Base-by-base conservation (phyloP, 2,113 vertebrate species). In the Lucifuga dentata region DNA sequence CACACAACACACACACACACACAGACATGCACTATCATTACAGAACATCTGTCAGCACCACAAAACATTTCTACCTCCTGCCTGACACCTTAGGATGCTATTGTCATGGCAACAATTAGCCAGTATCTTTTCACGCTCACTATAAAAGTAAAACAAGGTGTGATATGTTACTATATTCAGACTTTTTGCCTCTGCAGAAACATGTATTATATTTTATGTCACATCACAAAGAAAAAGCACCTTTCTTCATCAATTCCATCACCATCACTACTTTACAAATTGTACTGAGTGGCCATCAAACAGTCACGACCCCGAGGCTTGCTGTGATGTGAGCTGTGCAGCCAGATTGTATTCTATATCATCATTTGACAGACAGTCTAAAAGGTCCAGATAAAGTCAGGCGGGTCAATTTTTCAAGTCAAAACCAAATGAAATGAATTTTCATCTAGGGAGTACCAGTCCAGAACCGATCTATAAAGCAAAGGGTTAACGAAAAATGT, bases 371-470 rank as follows among this genome's bases (percentile, higher is more conserved):
- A 75, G 43, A 53, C 55, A 52, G 33, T 60, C 48, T 49, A 24
- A 57, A 50, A 51, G 17, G 24, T 11, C 52, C 16, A 21, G 53
- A 75, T 46, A 45, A 57, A 36, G 41, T 78, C 19, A 58, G 19
- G 38, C 11, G 12, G 46, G 17, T 86, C 59, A 55, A 52, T 76
- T 62, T 20, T 36, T 45, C 12, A 46, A 36, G 48, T 44, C 11
- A 70, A 67, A 63, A 53, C 32, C 46, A 52, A n/a, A 58, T 50
- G 38, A 60, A 60, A 29, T 69, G 15, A 66, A 78, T 64, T 23
- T 76, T 68, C 36, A 40, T 43, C n/a, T 24, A 55, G 32, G 21
- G 62, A 12, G 35, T 41, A 35, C 40, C 23, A 9, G 57, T 20
- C 41, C 48, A 59, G 33, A 63, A 15, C 60, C 65, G 36, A 74